phyloP scores from a whole-genome alignment of 1,140 invertebrate genomes.

The Temnothorax longispinosus region DNA sequence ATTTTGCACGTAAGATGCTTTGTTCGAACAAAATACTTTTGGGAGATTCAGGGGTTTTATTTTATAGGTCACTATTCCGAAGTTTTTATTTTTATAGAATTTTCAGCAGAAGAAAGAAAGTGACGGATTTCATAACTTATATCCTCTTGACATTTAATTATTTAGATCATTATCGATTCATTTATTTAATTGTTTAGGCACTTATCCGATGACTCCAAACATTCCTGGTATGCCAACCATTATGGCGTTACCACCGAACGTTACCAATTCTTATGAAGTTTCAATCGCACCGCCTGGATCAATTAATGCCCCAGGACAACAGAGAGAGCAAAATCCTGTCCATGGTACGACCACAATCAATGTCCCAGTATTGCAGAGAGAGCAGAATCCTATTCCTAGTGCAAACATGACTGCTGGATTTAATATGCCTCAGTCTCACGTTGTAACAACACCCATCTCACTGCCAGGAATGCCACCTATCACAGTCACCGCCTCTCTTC shows the following conservation, averaged over 20 bases:
- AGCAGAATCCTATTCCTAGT: constrained; percentile 31
- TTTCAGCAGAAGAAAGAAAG: neutral
- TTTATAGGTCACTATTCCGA: neutral
- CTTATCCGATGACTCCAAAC: constrained; percentile 82
- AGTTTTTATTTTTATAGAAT: neutral
- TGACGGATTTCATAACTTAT: neutral
- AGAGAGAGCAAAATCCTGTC: constrained; percentile 34
- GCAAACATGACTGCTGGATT: constrained; percentile 50
- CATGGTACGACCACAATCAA: constrained; percentile 12
- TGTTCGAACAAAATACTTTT: too few species aligned
- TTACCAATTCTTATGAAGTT: constrained; percentile 16
- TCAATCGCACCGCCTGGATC: constrained; percentile 31
- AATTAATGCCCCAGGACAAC: constrained; percentile 31
- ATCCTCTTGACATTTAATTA: neutral
- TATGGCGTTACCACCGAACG: constrained; percentile 80
- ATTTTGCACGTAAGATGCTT: too few species aligned
- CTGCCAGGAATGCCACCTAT: constrained; percentile 93
- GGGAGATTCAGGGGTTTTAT: too few species aligned
- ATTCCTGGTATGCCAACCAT: constrained; percentile 88
- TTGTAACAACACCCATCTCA: constrained; percentile 90
- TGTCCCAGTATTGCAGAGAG: constrained; percentile 1
- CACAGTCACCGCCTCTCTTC: constrained; percentile 91
- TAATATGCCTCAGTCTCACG: constrained; percentile 75
- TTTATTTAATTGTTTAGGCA: constrained; percentile 48
- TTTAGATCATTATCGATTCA: neutral